Percentiles rank a stretch among this genome's conserved stretches.
Conservation (phyloP, 2,113 vertebrate species). For the Rhineura floridana region DNA sequence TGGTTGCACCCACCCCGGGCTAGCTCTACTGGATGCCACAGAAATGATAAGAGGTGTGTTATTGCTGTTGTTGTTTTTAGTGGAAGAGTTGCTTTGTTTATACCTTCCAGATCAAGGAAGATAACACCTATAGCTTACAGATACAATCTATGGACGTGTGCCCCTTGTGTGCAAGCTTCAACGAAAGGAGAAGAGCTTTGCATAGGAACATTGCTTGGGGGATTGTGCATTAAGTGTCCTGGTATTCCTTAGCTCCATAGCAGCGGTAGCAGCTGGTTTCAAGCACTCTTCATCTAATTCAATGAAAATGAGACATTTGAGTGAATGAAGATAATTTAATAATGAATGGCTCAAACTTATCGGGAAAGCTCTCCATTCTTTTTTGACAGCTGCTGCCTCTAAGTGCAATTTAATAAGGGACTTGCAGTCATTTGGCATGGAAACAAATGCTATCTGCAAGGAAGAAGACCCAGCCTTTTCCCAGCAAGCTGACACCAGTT, state of each 20-base stretch:
- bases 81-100: too few relatives aligned
- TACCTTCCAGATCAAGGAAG: not conserved
- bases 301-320: constrained; percentile 64
- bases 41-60: not conserved
- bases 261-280: constrained; percentile 36
- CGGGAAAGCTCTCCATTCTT: constrained; percentile 65
- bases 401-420: constrained; percentile 74
- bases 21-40: not conserved
- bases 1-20: not conserved
- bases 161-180: not conserved
- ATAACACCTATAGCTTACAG: not conserved
- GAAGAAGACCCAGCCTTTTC: constrained; percentile 35
- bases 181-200: constrained; percentile 5
- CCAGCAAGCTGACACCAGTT: constrained; percentile 52
- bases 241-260: constrained; percentile 52
- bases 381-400: constrained; percentile 64
- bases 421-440: constrained; percentile 51
- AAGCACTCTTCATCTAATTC: constrained; percentile 61
- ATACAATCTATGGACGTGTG: not conserved
- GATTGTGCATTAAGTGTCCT: not conserved
- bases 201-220: not conserved
- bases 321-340: constrained; percentile 73
- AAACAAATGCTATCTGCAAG: constrained; percentile 52
- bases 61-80: too few relatives aligned
- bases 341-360: constrained; percentile 73